Conservation (phyloP, 2,888 invertebrate genomes). For the Monopis laevigella region DNA sequence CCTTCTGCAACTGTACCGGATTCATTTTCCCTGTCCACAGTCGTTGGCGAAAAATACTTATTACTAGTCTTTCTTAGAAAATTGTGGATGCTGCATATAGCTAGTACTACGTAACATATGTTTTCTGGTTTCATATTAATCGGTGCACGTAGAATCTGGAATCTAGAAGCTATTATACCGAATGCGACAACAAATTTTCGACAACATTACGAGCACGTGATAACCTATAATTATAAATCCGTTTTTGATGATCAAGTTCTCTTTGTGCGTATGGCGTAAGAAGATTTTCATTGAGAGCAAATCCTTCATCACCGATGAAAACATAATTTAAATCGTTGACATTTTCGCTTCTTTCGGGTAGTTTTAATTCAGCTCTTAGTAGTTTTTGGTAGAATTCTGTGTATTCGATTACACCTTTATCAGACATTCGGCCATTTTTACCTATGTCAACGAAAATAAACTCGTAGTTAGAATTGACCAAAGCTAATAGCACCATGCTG, state of each 20-base stretch:
- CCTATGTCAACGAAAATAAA: conserved; percentile 14
- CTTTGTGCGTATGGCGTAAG: conserved; percentile 18
- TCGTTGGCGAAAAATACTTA: not conserved
- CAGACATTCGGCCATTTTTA: conserved; percentile 10
- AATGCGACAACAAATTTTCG: conserved; percentile 14
- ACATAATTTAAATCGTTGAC: conserved; percentile 18
- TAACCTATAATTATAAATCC: conserved; percentile 20
- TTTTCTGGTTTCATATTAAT: conserved; percentile 16
- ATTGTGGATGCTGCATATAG: conserved; percentile 15
- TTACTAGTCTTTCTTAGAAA: conserved; percentile 15
- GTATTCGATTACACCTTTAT: conserved; percentile 9
- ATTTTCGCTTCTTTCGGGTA: conserved; percentile 15
- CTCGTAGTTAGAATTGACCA: conserved; percentile 11
- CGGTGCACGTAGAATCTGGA: conserved; percentile 15
- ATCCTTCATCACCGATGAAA: conserved; percentile 13
- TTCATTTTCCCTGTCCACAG: too few species aligned
- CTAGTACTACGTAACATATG: conserved; percentile 15
- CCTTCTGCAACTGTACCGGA: too few species aligned
- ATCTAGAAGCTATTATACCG: conserved; percentile 16
- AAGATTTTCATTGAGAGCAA: conserved; percentile 18
- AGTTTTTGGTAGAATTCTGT: conserved; percentile 17
- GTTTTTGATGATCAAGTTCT: conserved; percentile 16
- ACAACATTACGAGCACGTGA: conserved; percentile 10
- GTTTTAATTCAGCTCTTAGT: conserved; percentile 13
- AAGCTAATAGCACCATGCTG: conserved; percentile 20